These are phyloP conservation scores for Diplazon laetatorius DNA, from an alignment of 2,888 invertebrate genomes.

Conservation along the genomic window DNA sequence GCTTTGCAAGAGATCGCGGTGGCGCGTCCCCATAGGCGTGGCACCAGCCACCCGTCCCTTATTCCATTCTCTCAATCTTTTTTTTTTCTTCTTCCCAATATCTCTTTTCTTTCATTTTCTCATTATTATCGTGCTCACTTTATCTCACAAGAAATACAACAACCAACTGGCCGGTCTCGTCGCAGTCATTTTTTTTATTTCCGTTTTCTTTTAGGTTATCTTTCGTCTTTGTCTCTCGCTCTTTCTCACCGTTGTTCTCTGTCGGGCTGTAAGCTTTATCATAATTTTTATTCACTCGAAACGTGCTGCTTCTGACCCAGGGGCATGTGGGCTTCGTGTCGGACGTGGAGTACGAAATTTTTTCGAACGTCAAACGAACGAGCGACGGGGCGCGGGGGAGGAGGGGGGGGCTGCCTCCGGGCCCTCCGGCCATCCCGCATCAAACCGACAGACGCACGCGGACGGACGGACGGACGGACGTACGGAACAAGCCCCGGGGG, in stretches of 20 bases:
- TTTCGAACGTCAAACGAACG: constrained; percentile 51
- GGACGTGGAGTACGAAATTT: constrained; percentile 44
- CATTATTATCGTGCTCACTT: constrained; percentile 35
- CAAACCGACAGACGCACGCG: constrained; percentile 27
- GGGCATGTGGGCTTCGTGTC: constrained; percentile 34
- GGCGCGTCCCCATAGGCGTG: constrained; percentile 67
- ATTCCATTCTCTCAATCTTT: constrained; percentile 6
- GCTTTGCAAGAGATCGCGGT: constrained; percentile 63
- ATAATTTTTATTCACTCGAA: constrained; percentile 29
- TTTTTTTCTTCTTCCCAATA: constrained; percentile 3
- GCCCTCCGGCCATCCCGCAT: constrained; percentile 26
- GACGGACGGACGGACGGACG: constrained; percentile 14
- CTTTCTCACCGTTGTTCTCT: constrained; percentile 3
- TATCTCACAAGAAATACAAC: constrained; percentile 43
- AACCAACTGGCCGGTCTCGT: constrained; percentile 30
- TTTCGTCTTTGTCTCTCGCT: background rate
- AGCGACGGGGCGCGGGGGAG: no score
- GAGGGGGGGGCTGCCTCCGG: no score
- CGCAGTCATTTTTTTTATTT: constrained; percentile 1
- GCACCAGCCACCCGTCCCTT: constrained; percentile 47
- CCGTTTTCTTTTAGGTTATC: no score
- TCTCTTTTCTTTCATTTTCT: constrained; percentile 38
- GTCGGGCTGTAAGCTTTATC: constrained; percentile 3
- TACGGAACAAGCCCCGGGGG: constrained; percentile 23
- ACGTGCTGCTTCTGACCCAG: constrained; percentile 25